Evolutionary conservation across 2,113 vertebrate species (phyloP), one percentile per base, ranked within the genome.

Genomic region (Scolopax mira): DNA sequence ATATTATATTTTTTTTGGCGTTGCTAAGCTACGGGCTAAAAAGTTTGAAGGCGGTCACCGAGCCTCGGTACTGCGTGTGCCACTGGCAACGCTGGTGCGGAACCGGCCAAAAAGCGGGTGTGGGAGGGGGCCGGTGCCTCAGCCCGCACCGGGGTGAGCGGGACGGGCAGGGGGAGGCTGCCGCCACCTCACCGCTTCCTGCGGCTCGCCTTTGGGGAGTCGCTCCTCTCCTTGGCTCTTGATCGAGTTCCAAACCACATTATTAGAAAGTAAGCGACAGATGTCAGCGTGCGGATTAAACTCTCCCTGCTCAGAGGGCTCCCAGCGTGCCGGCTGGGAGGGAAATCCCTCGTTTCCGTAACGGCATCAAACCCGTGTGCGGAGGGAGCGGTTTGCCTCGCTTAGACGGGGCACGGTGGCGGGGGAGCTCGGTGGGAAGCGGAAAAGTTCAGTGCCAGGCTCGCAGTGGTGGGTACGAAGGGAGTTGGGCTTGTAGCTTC

Each of bases 231-330:
- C 90, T 54, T 37, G 88, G 88, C 62, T 46, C 83, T 41, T 94
- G 96, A 94, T 73, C 55, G 85, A 25, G 55, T 73, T 95, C 93
- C 94, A 96, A 75, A 94, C 95, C 95, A 17, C 96, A 31, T 96
- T 93, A 71, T 93, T 95, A 95, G 96, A 97, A 95, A 97, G 97
- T 94, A 89, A 89, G 91, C 88, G 92, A 83, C 94, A 95, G 91
- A 96, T 97, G 96, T 96, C 88, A 60, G 70, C 58, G 71, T 80
- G 93, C 55, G 37, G 96, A 93, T 95, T 96, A 95, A 95, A 96
- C 92, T 95, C 94, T 93, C 60, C 95, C 83, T 83, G 72, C 65
- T 88, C 6, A 41, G 79, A 44, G n/a, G n/a, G 60, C 49, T 96
- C 64, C 57, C 93, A 93, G 79, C 90, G 85, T 93, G 85, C 60